phyloP scores from a whole-genome alignment of 1,140 invertebrate genomes.

The Bombus turneri region DNA sequence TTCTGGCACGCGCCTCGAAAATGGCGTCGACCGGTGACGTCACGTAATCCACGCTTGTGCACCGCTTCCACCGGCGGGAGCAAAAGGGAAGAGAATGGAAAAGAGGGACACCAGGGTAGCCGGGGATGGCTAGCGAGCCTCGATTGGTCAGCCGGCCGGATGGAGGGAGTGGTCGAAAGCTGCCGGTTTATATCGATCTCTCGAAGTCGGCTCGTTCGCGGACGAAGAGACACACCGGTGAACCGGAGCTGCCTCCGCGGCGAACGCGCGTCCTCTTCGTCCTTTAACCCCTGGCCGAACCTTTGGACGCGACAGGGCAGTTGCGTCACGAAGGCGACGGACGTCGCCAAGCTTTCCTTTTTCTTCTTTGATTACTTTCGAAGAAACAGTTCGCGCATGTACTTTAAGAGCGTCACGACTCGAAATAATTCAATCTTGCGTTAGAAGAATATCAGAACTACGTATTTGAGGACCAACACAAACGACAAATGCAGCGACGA shows the following conservation, averaged over 20 bases:
- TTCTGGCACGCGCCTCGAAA: conserved; percentile 80
- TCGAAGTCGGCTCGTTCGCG: conserved; percentile 66
- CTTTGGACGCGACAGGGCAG: not conserved
- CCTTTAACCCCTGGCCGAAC: conserved; percentile 15
- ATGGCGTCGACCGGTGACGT: conserved; percentile 80
- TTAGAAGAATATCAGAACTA: not conserved
- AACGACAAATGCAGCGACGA: too few relatives aligned
- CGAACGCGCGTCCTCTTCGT: conserved; percentile 55
- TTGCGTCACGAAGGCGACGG: too few relatives aligned
- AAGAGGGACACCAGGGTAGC: conserved; percentile 70
- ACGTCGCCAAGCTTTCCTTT: not conserved
- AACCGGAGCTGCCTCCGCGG: conserved; percentile 54
- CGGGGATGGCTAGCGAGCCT: conserved; percentile 77
- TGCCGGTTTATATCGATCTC: conserved; percentile 79
- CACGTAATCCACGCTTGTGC: conserved; percentile 71
- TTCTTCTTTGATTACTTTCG: not conserved
- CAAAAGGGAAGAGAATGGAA: conserved; percentile 70
- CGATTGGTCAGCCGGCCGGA: conserved; percentile 77
- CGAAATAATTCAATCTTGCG: not conserved
- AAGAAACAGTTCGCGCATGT: too few relatives aligned
- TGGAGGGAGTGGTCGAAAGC: conserved; percentile 80
- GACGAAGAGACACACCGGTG: conserved; percentile 39
- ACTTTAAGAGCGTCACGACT: not conserved
- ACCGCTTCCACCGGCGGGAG: conserved; percentile 51
- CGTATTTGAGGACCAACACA: not conserved